Conservation (phyloP, 2,113 vertebrate genomes). For the Bettongia penicillata region DNA sequence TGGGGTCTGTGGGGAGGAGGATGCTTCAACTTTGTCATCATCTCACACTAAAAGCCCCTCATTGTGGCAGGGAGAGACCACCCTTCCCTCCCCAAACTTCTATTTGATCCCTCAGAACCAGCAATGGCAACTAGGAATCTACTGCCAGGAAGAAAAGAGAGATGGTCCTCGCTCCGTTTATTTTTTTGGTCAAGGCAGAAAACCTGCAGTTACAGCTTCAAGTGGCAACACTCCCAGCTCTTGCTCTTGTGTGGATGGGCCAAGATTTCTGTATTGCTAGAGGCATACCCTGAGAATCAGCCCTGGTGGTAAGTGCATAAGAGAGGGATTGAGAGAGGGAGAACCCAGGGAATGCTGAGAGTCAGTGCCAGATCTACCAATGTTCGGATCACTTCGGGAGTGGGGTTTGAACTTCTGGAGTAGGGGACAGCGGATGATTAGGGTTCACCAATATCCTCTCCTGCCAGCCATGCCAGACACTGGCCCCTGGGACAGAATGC, state of each 20-base stretch:
- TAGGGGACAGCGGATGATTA: background rate
- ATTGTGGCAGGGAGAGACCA: no score
- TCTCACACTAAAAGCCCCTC: no score
- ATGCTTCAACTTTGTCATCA: background rate
- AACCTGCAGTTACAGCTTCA: background rate
- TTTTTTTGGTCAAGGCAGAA: background rate
- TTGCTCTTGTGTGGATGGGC: background rate
- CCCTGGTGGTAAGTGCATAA: background rate
- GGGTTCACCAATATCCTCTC: background rate
- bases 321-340: background rate
- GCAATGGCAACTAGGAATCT: background rate
- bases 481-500: background rate
- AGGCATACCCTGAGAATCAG: background rate
- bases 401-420: background rate
- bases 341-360: background rate
- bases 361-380: background rate
- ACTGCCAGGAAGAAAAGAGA: background rate
- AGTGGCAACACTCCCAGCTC: background rate
- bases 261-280: background rate
- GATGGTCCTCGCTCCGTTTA: background rate
- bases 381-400: background rate
- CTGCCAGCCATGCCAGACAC: background rate
- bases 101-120: no score
- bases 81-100: no score
- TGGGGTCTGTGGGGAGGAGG: background rate